Evolutionary conservation across 1,140 invertebrate species (phyloP).

Genomic region (Drosophila lacteicornis): DNA sequence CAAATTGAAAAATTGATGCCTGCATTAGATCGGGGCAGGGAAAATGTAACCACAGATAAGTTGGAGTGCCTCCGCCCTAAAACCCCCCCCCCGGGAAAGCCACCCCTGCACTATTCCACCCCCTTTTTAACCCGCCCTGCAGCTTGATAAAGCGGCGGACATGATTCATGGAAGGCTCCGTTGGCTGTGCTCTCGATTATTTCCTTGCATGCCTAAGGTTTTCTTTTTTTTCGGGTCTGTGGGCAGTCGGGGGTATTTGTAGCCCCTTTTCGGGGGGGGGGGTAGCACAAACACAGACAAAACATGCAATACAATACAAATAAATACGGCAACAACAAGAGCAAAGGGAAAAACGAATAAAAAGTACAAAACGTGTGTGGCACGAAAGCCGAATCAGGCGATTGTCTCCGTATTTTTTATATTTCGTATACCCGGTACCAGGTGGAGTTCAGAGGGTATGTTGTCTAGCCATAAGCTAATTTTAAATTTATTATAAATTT

Average conservation of each 20-base stretch:
- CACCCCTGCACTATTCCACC: neutral
- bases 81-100: neutral
- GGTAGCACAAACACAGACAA: conserved; percentile 46
- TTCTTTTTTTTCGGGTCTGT: conserved; percentile 5
- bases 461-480: too few species aligned
- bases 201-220: conserved; percentile 59
- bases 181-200: conserved; percentile 65
- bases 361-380: conserved; percentile 70
- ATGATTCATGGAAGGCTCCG: conserved; percentile 69
- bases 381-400: conserved; percentile 72
- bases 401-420: conserved; percentile 49
- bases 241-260: neutral
- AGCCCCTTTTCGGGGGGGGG: neutral
- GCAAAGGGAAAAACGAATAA: conserved; percentile 24
- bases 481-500: too few species aligned
- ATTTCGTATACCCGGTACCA: conserved; percentile 3
- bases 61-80: conserved; percentile 6
- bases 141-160: conserved; percentile 65
- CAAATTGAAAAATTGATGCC: conserved; percentile 78
- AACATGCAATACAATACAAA: conserved; percentile 75
- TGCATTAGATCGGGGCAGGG: conserved; percentile 12
- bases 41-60: conserved; percentile 59
- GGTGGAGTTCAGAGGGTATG: neutral
- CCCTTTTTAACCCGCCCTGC: conserved; percentile 3
- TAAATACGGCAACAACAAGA: conserved; percentile 32